Conservation (phyloP, 1,140 invertebrate genomes). For the Pemphigus obesinymphae region DNA sequence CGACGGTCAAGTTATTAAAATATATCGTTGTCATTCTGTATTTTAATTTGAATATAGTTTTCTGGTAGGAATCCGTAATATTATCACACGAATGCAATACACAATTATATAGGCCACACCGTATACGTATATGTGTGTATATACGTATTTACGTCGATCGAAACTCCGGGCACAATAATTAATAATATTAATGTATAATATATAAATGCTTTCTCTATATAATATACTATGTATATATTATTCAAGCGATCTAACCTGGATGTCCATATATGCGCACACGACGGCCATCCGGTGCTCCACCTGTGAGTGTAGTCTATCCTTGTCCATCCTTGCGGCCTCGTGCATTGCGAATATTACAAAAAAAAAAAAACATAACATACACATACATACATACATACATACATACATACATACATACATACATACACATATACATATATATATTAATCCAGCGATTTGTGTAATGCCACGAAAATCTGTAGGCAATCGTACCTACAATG, state of each 20-base stretch:
- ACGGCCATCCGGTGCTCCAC: constrained; percentile 38
- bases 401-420: not conserved
- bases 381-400: too few relatives aligned
- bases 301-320: not conserved
- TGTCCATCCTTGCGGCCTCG: constrained; percentile 27
- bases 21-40: too few relatives aligned
- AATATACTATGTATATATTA: not conserved
- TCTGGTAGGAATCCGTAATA: too few relatives aligned
- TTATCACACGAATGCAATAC: too few relatives aligned
- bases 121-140: too few relatives aligned
- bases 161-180: constrained; percentile 8
- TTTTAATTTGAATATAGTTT: too few relatives aligned
- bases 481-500: not conserved
- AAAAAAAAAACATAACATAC: too few relatives aligned
- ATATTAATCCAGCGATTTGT: not conserved
- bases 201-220: constrained; percentile 3
- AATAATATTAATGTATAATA: too few relatives aligned
- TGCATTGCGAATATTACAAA: constrained; percentile 15
- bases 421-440: not conserved
- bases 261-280: constrained; percentile 35
- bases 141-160: not conserved
- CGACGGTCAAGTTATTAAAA: too few relatives aligned
- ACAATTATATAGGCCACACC: too few relatives aligned
- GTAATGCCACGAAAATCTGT: not conserved
- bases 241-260: constrained; percentile 26